Conservation (phyloP, 2,888 invertebrate species). For the Branchellion lobata region DNA sequence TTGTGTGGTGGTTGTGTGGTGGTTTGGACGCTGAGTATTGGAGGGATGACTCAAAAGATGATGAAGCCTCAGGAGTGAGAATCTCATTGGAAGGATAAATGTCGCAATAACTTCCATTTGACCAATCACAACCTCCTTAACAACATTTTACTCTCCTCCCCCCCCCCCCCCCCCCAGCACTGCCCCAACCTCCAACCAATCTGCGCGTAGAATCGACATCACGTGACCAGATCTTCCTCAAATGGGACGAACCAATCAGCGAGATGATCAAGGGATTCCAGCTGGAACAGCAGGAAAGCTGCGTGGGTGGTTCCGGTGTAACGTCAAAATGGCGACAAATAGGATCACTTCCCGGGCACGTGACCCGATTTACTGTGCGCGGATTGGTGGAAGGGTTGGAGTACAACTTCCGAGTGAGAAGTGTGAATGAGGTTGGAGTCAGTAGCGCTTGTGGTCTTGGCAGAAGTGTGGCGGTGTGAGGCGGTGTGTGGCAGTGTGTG, state of each 20-base stretch:
- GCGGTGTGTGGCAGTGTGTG: too few species aligned
- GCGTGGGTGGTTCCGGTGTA: constrained; percentile 38
- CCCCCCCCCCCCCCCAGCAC: constrained; percentile 40
- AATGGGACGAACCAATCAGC: constrained; percentile 87
- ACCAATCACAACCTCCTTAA: too few species aligned
- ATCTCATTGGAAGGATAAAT: too few species aligned
- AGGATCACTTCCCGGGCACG: constrained; percentile 52
- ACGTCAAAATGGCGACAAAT: constrained; percentile 42
- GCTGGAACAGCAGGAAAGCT: constrained; percentile 61
- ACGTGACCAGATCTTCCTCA: constrained; percentile 67
- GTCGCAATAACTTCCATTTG: too few species aligned
- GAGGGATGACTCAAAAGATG: too few species aligned
- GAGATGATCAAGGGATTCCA: constrained; percentile 84
- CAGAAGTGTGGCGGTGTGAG: constrained; percentile 48
- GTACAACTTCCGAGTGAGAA: constrained; percentile 83
- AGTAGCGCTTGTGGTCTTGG: constrained; percentile 52
- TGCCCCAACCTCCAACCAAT: constrained; percentile 54
- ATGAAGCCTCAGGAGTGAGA: too few species aligned
- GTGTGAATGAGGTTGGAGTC: constrained; percentile 78
- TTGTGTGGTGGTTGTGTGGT: too few species aligned
- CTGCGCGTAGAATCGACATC: constrained; percentile 56
- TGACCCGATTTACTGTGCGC: constrained; percentile 54
- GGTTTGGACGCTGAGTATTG: too few species aligned
- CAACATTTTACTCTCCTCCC: too few species aligned
- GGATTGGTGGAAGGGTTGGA: constrained; percentile 54